Evolutionary conservation across 2,888 invertebrate genomes (phyloP).

Genomic region (Agrochola circellaris): DNA sequence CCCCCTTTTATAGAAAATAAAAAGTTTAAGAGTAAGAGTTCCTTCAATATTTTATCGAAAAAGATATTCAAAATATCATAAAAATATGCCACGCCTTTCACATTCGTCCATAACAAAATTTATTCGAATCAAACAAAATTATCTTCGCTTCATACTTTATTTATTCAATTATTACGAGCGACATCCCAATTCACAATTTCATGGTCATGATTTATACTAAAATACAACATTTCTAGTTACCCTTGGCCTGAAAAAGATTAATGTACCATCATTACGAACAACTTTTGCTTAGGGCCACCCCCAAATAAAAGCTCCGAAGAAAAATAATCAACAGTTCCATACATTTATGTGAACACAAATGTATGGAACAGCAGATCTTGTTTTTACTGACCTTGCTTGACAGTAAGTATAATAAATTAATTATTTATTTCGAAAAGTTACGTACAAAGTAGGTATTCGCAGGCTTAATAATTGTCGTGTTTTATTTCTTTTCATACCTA

Average conservation of each 20-base stretch:
- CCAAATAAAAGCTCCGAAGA: no score
- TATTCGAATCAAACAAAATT: conserved; percentile 9
- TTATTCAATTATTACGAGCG: conserved; percentile 16
- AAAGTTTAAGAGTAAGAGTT: background rate
- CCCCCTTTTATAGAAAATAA: background rate
- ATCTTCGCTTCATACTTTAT: conserved; percentile 4
- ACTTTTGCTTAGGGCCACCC: background rate
- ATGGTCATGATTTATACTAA: background rate
- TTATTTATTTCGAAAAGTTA: no score
- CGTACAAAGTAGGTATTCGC: no score
- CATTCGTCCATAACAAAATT: background rate
- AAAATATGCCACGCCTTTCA: background rate
- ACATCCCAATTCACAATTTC: background rate
- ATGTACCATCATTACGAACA: background rate
- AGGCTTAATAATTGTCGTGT: no score
- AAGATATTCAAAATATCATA: background rate
- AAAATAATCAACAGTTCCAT: no score
- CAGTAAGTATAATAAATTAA: no score
- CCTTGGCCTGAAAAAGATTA: background rate
- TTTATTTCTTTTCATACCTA: no score
- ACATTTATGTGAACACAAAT: background rate
- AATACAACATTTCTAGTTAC: background rate
- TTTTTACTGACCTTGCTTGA: background rate
- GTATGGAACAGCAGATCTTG: background rate
- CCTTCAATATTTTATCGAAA: background rate